phyloP scores from a whole-genome alignment of 2,888 invertebrate genomes.

The Lumbricus terrestris region DNA sequence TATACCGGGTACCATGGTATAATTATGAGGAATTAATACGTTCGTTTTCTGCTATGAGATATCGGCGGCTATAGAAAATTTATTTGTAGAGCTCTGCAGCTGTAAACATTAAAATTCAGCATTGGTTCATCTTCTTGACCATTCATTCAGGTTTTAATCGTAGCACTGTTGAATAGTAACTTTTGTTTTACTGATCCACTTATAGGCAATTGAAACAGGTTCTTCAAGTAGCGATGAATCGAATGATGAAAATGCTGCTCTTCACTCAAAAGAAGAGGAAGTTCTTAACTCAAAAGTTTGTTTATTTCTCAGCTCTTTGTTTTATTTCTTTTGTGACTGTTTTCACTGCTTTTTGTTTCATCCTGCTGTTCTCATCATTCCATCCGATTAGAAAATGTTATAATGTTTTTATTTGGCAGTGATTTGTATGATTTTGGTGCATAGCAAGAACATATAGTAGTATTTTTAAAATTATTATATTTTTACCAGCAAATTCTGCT shows the following conservation, averaged over 20 bases:
- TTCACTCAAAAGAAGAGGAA: neutral
- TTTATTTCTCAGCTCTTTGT: neutral
- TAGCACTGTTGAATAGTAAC: neutral
- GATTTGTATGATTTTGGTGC: no score
- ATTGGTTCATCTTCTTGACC: neutral
- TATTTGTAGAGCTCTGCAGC: neutral
- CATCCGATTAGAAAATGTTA: no score
- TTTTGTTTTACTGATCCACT: neutral
- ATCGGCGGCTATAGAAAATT: neutral
- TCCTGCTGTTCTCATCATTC: neutral
- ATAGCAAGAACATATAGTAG: no score
- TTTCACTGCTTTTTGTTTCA: neutral
- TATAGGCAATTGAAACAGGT: neutral
- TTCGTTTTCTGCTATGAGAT: neutral
- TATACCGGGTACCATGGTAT: neutral
- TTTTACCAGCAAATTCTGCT: no score
- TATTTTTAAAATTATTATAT: no score
- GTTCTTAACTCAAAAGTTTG: neutral
- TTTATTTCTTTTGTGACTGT: neutral
- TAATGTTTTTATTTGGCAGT: no score
- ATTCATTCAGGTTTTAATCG: neutral
- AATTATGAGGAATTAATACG: neutral
- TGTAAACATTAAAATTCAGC: neutral
- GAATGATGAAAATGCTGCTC: neutral
- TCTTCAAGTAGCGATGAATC: neutral